Conservation (phyloP, 2,888 invertebrate species). For the Molorchus minor region DNA sequence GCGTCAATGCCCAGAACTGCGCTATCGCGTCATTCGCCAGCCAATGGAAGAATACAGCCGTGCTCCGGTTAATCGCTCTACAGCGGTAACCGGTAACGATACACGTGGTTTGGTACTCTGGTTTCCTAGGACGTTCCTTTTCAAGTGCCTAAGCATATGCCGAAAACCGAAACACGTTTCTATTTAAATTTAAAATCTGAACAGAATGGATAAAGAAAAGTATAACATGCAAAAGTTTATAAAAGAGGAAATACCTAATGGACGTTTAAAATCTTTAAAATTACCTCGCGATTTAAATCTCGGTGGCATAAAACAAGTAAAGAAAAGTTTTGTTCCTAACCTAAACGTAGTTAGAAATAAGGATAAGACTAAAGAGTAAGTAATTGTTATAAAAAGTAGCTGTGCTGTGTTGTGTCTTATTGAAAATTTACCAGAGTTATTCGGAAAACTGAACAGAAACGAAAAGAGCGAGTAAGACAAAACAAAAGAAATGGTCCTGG, state of each 20-base stretch:
- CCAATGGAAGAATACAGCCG: no score
- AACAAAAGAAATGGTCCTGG: constrained; percentile 25
- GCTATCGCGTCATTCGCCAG: no score
- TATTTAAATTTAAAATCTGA: neutral
- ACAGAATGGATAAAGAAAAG: neutral
- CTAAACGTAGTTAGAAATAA: constrained; percentile 57
- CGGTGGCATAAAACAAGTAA: constrained; percentile 54
- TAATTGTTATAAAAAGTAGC: constrained; percentile 13
- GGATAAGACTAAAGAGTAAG: constrained; percentile 53
- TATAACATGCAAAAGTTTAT: constrained; percentile 1
- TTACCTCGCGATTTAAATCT: constrained; percentile 56
- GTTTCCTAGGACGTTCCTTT: no score
- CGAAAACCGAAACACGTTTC: no score
- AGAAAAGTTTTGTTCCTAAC: constrained; percentile 57
- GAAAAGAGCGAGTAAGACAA: constrained; percentile 33
- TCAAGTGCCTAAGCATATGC: no score
- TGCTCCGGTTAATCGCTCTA: no score
- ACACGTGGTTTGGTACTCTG: no score
- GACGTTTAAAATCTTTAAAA: constrained; percentile 54
- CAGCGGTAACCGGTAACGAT: no score
- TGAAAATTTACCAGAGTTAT: constrained; percentile 31
- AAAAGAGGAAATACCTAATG: neutral
- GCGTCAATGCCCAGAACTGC: no score
- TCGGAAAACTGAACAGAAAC: constrained; percentile 34
- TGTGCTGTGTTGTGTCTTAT: constrained; percentile 10